Conservation (phyloP, 2,888 invertebrate species). For the Apodemia duryi region DNA sequence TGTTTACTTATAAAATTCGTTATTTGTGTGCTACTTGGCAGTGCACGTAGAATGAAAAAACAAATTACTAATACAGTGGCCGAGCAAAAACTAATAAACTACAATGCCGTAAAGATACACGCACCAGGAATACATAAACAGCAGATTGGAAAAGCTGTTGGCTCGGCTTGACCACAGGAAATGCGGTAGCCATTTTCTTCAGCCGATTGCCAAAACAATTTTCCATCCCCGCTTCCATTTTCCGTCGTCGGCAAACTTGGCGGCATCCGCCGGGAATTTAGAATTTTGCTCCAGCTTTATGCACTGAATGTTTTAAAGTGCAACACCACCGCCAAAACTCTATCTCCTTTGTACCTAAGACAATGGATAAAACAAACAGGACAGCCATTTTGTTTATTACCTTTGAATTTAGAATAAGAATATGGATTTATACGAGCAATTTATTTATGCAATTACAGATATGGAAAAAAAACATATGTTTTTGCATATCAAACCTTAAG, state of each 20-base stretch:
- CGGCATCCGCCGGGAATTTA: slow-evolving; percentile 55
- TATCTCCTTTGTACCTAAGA: slow-evolving; percentile 40
- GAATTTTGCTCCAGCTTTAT: slow-evolving; percentile 50
- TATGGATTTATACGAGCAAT: neutral
- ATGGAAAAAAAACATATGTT: no score
- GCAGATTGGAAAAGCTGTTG: slow-evolving; percentile 67
- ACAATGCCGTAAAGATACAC: slow-evolving; percentile 33
- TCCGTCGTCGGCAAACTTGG: slow-evolving; percentile 63
- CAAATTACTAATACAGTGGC: slow-evolving; percentile 15
- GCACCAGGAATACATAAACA: slow-evolving; percentile 55
- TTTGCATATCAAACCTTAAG: no score
- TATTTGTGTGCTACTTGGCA: neutral
- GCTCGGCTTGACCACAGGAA: slow-evolving; percentile 70
- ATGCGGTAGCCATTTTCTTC: slow-evolving; percentile 67
- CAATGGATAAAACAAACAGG: slow-evolving; percentile 34
- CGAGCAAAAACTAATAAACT: slow-evolving; percentile 24
- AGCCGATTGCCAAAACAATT: slow-evolving; percentile 67
- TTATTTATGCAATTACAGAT: no score
- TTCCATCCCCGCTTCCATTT: slow-evolving; percentile 67
- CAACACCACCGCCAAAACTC: slow-evolving; percentile 38
- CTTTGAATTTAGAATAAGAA: slow-evolving; percentile 1
- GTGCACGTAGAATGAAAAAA: neutral
- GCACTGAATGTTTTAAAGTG: slow-evolving; percentile 37
- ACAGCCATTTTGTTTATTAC: slow-evolving; percentile 19
- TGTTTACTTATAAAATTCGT: neutral